Conservation (phyloP, 2,888 invertebrate species). For the Rhingia campestris region DNA sequence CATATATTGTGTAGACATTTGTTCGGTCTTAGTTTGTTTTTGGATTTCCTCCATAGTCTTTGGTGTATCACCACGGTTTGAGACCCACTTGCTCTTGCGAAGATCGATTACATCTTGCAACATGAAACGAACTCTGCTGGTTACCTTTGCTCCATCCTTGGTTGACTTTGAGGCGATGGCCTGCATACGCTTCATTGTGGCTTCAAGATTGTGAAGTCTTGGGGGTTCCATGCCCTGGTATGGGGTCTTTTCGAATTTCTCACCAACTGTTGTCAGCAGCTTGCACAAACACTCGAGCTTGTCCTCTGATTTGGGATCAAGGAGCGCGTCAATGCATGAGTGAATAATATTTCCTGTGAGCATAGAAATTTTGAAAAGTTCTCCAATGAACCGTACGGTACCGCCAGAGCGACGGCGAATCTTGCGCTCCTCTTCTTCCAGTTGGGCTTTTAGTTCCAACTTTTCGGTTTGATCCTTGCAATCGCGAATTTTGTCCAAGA, state of each 20-base stretch:
- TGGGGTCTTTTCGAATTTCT: constrained; percentile 87
- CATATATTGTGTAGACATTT: constrained; percentile 87
- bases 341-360: constrained; percentile 94
- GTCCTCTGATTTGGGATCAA: constrained; percentile 92
- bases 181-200: constrained; percentile 88
- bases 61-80: constrained; percentile 93
- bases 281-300: constrained; percentile 96
- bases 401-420: constrained; percentile 93
- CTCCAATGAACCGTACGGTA: constrained; percentile 93
- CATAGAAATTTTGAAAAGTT: constrained; percentile 95
- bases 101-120: constrained; percentile 96
- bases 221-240: constrained; percentile 78
- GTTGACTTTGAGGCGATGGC: constrained; percentile 87
- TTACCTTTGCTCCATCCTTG: constrained; percentile 83
- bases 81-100: constrained; percentile 91
- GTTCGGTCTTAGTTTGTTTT: constrained; percentile 93
- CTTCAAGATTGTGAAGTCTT: constrained; percentile 82
- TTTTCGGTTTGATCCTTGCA: constrained; percentile 85
- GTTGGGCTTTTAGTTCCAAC: constrained; percentile 87
- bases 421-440: constrained; percentile 90
- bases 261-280: constrained; percentile 94
- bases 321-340: constrained; percentile 90
- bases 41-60: constrained; percentile 98
- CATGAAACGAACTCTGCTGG: constrained; percentile 86
- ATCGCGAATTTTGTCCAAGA: constrained; percentile 83